Evolutionary conservation across 2,113 vertebrate species (phyloP), one percentile per base, ranked within the genome.

Genomic region (Pelvicachromis taeniatus): DNA sequence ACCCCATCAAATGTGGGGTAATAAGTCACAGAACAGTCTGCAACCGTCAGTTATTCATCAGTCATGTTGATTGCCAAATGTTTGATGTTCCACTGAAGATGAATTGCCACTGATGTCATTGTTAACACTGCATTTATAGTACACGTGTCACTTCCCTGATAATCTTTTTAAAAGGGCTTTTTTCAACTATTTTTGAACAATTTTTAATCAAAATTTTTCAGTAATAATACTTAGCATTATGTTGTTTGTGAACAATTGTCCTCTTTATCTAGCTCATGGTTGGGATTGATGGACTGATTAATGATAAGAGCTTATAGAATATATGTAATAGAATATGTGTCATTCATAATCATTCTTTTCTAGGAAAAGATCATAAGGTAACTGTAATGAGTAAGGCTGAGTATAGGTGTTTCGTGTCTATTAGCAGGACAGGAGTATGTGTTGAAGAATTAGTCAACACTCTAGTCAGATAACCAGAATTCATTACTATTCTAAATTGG

Each of bases 141-240:
- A 14, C n/a, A 63, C n/a, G 13, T 26, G 19, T 65, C 58, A 87
- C 87, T 89, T 91, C 82, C 48, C 5, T 38, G n/a, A 63, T 38
- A 63, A 13, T 3, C n/a, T 13, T 3, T 38, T n/a, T n/a, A 38
- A n/a, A 0, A 63, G 38, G 59, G 59, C 13, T 13, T 63, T 33
- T 63, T 29, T 29, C 29, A 29, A 4, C 29, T 4, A 29, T 29
- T 29, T 29, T 29, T 29, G 3, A 29, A 29, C 29, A 29, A 29
- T 29, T 4, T 63, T 21, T 0, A 7, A 38, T 63, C 17, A 38
- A 12, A 50, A 0, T 50, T 9, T 73, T 50, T 50, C 23, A 11
- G 14, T 73, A 0, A 19, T 50, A 16, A 42, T 48, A 48, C 21
- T 0, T 17, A 9, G 5, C 5, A 26, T 29, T 70, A 70, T 17